These are phyloP conservation scores for Nibea albiflora DNA, from an alignment of 2,113 vertebrate genomes.

Conservation along the genomic window DNA sequence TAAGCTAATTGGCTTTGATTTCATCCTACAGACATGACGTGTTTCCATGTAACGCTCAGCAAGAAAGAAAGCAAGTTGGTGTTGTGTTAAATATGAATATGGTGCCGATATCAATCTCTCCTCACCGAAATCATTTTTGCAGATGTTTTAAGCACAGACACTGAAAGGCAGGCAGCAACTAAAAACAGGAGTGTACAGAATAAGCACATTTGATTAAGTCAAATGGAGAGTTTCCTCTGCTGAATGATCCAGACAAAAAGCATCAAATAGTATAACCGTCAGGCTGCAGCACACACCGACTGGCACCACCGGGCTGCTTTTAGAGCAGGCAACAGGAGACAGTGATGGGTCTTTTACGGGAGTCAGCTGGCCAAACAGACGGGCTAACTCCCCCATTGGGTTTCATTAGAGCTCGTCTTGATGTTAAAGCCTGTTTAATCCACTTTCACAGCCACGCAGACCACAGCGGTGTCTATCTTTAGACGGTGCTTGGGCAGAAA, in stretches of 20 bases:
- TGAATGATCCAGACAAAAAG: constrained; percentile 29
- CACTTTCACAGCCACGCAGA: constrained; percentile 79
- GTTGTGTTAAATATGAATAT: background rate
- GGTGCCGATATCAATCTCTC: background rate
- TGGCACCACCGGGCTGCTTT: constrained; percentile 69
- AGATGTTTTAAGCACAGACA: constrained; percentile 1
- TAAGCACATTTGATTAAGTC: background rate
- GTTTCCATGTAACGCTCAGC: background rate
- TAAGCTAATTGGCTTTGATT: background rate
- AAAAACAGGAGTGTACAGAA: background rate
- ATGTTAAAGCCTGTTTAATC: constrained; percentile 82
- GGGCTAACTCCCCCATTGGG: constrained; percentile 76
- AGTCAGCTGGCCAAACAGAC: constrained; percentile 84
- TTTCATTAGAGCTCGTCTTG: constrained; percentile 81
- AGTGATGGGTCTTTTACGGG: constrained; percentile 72
- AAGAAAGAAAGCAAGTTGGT: background rate
- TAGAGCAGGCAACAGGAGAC: constrained; percentile 71
- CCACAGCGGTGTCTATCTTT: constrained; percentile 75
- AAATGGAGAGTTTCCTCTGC: constrained; percentile 10
- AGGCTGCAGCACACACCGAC: constrained; percentile 10
- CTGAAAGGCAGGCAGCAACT: background rate
- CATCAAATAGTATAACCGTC: constrained; percentile 29
- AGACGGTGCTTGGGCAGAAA: constrained; percentile 56
- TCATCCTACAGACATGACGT: background rate
- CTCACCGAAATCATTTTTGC: background rate